Base-by-base conservation (phyloP, 2,888 invertebrate species). In the Thera britannica region DNA sequence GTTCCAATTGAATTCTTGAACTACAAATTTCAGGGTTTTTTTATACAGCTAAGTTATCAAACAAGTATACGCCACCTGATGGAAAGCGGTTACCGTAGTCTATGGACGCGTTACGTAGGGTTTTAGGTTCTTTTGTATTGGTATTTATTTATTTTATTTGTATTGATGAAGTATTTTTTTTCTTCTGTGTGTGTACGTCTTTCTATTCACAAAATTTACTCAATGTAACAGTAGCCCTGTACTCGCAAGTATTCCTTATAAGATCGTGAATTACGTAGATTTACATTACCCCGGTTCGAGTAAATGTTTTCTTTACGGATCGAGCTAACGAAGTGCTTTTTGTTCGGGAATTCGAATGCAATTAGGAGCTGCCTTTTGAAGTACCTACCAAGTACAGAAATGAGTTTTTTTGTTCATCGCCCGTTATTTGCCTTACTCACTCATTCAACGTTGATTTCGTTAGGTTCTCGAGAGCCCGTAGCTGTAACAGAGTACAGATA, bases 341-440 rank as follows among this genome's bases (percentile, higher is more conserved):
- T 90, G 86, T 90, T 87, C 87, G 84, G 83, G 84, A 91, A 89
- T 90, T 88, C 86, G 86, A 92, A 92, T 92, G 88, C 90, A 91
- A 91, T 93, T 92, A 90, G 84, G 85, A 68, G 67, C 81, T 78
- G 81, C 83, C 84, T 86, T 87, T 84, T 82, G 81, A 84, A 80
- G 81, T 52, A 52, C 6, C 12, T 52, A 34, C 6, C 12, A 1
- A 0, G 51, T 75, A 72, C 67, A 68, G 83, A 77, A 72, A 71
- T 76, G 79, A 78, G 76, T 78, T 81, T 77, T 46, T 80, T 77
- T 82, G 80, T 79, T 73, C 73, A 62, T 70, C 69, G 65, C 66
- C 65, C 67, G 69, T 72, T 72, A 68, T 75, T 72, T 73, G 73
- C 73, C 71, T 74, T 70, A 62, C 67, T 74, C 65, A 71, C 65